These are phyloP conservation scores for Diadophis punctatus DNA, from an alignment of 2,113 vertebrate genomes.

Conservation along the genomic window DNA sequence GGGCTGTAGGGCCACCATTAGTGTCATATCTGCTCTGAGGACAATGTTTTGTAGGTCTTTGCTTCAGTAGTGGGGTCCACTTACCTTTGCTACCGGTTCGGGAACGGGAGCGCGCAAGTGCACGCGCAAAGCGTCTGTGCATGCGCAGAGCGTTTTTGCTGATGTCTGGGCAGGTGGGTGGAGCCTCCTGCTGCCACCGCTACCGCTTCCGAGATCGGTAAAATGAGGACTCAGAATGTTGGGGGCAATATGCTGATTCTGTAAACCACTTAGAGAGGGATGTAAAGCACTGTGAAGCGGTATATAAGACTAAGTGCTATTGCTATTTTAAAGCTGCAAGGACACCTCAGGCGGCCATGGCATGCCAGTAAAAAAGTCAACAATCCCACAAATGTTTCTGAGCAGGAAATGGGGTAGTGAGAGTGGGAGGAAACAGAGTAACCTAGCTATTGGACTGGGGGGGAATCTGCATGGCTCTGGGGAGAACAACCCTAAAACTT, in stretches of 20 bases:
- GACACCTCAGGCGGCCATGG: background rate
- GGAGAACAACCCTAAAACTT: background rate
- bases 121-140: too few relatives aligned
- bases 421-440: background rate
- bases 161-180: too few relatives aligned
- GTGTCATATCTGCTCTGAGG: background rate
- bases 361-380: background rate
- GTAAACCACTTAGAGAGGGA: background rate
- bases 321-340: background rate
- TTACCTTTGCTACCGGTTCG: too few relatives aligned
- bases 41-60: background rate
- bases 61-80: background rate
- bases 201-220: background rate
- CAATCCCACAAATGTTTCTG: background rate
- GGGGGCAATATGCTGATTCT: background rate
- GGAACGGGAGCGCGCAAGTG: too few relatives aligned
- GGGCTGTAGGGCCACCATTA: background rate
- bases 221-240: background rate
- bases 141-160: too few relatives aligned
- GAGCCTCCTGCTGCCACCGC: too few relatives aligned
- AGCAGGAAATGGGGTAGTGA: background rate
- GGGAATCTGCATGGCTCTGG: background rate
- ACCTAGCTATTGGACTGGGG: background rate
- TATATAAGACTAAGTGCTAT: background rate
- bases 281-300: background rate